Conservation (phyloP, 2,888 invertebrate species). For the Cantharis rufa region DNA sequence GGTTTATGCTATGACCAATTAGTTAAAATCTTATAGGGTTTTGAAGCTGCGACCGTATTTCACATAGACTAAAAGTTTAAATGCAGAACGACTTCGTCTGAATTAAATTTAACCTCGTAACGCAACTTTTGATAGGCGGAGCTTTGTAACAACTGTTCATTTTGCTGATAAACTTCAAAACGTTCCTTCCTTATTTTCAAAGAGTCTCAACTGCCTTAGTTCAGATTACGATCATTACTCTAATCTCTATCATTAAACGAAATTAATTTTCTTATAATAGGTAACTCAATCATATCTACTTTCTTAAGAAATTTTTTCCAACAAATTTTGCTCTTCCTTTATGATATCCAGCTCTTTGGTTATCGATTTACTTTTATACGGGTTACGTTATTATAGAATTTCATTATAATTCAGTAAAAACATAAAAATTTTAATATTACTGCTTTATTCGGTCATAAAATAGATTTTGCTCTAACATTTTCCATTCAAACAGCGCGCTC, state of each 20-base stretch:
- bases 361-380: not conserved
- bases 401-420: not conserved
- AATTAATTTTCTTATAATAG: constrained; percentile 37
- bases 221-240: constrained; percentile 44
- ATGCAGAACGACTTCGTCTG: constrained; percentile 42
- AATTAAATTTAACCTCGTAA: constrained; percentile 43
- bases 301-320: not conserved
- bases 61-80: constrained; percentile 44
- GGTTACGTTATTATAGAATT: not conserved
- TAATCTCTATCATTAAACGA: constrained; percentile 39
- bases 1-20: constrained; percentile 47
- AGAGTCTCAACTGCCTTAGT: constrained; percentile 30
- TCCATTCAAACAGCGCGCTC: not conserved
- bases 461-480: not conserved
- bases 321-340: not conserved
- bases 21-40: constrained; percentile 44
- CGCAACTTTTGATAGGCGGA: constrained; percentile 37
- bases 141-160: constrained; percentile 40
- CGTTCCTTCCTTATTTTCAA: constrained; percentile 38
- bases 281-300: constrained; percentile 15
- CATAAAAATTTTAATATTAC: not conserved
- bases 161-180: constrained; percentile 40
- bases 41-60: constrained; percentile 42
- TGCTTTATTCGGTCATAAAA: not conserved
- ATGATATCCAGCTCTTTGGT: not conserved